Conservation (phyloP, 2,113 vertebrate genomes). For the Mustela lutreola region DNA sequence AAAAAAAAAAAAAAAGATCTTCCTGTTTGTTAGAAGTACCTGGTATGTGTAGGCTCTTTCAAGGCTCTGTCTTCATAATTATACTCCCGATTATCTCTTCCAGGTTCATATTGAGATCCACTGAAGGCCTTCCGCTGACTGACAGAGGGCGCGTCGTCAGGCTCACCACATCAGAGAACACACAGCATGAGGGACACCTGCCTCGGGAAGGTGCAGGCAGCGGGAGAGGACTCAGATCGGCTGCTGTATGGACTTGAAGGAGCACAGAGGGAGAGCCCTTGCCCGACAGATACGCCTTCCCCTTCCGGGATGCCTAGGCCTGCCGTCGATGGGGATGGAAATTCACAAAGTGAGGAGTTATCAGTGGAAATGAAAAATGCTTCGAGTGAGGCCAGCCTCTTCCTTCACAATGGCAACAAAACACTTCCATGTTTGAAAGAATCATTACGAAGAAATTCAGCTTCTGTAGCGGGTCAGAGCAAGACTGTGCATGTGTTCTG, state of each 20-base stretch:
- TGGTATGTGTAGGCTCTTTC: background rate
- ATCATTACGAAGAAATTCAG: conserved; percentile 59
- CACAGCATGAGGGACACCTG: conserved; percentile 66
- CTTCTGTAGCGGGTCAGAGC: conserved; percentile 28
- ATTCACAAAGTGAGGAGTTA: conserved; percentile 69
- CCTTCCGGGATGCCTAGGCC: conserved; percentile 21
- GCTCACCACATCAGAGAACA: background rate
- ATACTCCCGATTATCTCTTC: conserved; percentile 68
- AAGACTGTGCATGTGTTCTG: conserved; percentile 56
- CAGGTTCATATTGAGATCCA: conserved; percentile 93
- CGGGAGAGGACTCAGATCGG: conserved; percentile 24
- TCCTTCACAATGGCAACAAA: conserved; percentile 53
- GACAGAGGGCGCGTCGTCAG: background rate
- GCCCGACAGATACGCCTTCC: background rate
- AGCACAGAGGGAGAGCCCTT: conserved; percentile 52
- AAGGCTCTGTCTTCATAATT: background rate
- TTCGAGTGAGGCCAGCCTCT: conserved; percentile 48
- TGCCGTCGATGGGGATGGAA: background rate
- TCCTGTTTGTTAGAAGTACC: background rate
- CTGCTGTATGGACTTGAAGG: background rate
- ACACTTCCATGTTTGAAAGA: conserved; percentile 43
- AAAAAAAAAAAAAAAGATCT: background rate
- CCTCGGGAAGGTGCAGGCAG: conserved; percentile 42
- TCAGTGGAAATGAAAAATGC: conserved; percentile 64
- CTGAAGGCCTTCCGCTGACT: conserved; percentile 75